phyloP scores from a whole-genome alignment of 2,797 vertebrate genomes.

The Phalanger gymnotis region DNA sequence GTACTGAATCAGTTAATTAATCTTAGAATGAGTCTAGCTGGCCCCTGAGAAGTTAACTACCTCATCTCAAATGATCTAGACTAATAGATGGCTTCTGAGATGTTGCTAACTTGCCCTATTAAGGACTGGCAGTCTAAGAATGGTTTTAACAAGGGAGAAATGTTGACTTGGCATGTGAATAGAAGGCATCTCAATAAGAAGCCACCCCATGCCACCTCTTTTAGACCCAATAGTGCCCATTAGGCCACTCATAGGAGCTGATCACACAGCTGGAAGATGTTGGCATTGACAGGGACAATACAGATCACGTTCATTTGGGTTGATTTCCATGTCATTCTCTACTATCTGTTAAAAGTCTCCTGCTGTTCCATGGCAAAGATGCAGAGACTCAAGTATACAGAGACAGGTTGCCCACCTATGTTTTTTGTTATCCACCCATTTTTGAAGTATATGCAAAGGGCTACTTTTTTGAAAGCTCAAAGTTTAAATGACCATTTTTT shows the following conservation, averaged over 20 bases:
- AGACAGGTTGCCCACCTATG: constrained; percentile 61
- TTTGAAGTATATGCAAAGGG: constrained; percentile 50
- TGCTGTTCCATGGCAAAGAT: constrained; percentile 70
- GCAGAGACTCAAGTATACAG: constrained; percentile 68
- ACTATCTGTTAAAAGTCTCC: constrained; percentile 80
- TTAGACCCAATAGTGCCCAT: neutral
- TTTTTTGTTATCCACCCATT: constrained; percentile 65
- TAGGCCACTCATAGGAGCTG: neutral
- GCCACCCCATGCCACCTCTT: neutral
- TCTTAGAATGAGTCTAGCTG: neutral
- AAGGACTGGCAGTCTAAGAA: neutral
- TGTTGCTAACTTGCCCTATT: neutral
- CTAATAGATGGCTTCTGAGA: neutral
- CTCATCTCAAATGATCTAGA: neutral
- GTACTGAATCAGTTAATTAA: constrained; percentile 40
- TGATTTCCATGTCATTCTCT: constrained; percentile 77
- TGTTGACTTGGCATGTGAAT: neutral
- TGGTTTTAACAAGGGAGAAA: neutral
- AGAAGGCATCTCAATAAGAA: neutral
- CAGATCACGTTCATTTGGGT: constrained; percentile 77
- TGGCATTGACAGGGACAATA: constrained; percentile 80
- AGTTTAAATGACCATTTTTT: neutral
- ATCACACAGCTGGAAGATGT: constrained; percentile 74
- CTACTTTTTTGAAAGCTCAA: constrained; percentile 50
- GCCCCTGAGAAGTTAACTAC: neutral